Percentiles rank a stretch among this genome's conserved stretches.
Evolutionary conservation across 2,113 vertebrate species (phyloP).

Genomic region (Propithecus coquereli): DNA sequence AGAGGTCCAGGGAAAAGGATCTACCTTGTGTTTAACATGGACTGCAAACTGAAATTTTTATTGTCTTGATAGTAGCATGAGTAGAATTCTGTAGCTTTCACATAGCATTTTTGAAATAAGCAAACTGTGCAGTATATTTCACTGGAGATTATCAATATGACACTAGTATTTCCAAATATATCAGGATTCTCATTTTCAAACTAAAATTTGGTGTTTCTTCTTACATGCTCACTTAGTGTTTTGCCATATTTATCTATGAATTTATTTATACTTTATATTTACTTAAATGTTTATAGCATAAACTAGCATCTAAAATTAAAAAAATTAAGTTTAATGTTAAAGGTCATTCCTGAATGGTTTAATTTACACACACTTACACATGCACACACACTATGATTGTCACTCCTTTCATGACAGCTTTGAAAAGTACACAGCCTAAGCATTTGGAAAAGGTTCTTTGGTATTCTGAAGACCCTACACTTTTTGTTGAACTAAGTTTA

Average conservation of each 20-base stretch:
- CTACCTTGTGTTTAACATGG: not conserved
- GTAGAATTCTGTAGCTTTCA: not conserved
- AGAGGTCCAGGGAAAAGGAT: not conserved
- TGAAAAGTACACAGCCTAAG: not conserved
- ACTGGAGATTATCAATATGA: not conserved
- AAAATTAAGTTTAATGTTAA: not conserved
- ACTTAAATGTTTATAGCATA: not conserved
- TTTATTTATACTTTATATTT: not conserved
- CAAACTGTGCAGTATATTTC: not conserved
- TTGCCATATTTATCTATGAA: not conserved
- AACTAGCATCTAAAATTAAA: not conserved
- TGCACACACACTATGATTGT: no score
- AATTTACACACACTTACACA: not conserved
- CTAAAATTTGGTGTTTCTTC: not conserved
- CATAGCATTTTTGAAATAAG: not conserved
- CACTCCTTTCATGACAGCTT: not conserved
- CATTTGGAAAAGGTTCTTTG: not conserved
- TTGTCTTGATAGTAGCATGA: not conserved
- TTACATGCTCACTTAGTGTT: not conserved
- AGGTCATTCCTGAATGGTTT: not conserved
- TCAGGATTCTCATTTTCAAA: not conserved
- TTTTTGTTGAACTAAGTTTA: slow-evolving; percentile 28
- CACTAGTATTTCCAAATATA: not conserved
- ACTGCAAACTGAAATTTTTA: not conserved
- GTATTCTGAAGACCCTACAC: not conserved